These are phyloP conservation scores for Boloria euphrosyne DNA, from an alignment of 2,888 invertebrate species.

Conservation along the genomic window DNA sequence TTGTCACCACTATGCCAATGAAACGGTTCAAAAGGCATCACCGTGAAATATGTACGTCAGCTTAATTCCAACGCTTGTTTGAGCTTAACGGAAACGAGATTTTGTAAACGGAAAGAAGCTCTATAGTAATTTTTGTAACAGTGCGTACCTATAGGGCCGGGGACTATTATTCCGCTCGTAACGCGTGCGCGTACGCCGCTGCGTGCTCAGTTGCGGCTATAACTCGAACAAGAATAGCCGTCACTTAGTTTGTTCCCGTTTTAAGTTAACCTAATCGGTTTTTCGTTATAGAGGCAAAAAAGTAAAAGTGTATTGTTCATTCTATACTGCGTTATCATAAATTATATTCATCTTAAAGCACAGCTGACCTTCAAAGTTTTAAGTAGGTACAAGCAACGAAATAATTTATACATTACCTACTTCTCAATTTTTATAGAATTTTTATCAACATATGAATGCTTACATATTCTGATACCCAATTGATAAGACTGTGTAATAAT, in stretches of 20 bases:
- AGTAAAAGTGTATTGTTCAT: slow-evolving; percentile 1
- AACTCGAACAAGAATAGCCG: slow-evolving; percentile 77
- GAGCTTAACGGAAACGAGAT: slow-evolving; percentile 68
- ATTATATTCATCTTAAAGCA: background rate
- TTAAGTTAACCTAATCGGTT: slow-evolving; percentile 6
- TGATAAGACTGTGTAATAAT: slow-evolving; percentile 37
- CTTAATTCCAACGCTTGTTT: slow-evolving; percentile 67
- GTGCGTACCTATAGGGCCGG: slow-evolving; percentile 47
- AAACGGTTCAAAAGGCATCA: slow-evolving; percentile 54
- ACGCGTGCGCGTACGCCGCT: slow-evolving; percentile 73
- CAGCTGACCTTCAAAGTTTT: background rate
- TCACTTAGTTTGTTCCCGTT: slow-evolving; percentile 42
- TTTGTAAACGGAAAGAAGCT: slow-evolving; percentile 67
- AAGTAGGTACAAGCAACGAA: background rate
- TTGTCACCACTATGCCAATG: slow-evolving; percentile 66
- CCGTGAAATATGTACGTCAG: slow-evolving; percentile 52
- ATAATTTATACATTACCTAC: slow-evolving; percentile 13
- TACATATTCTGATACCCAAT: slow-evolving; percentile 27
- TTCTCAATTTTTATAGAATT: slow-evolving; percentile 22
- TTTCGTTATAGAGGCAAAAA: background rate
- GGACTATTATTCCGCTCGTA: slow-evolving; percentile 64
- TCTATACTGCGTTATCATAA: background rate
- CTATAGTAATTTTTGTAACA: slow-evolving; percentile 65
- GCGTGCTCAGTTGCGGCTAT: slow-evolving; percentile 74
- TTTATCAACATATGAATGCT: slow-evolving; percentile 10